phyloP scores from a whole-genome alignment of 2,888 invertebrate species.

The Zaprionus obscuricornis region DNA sequence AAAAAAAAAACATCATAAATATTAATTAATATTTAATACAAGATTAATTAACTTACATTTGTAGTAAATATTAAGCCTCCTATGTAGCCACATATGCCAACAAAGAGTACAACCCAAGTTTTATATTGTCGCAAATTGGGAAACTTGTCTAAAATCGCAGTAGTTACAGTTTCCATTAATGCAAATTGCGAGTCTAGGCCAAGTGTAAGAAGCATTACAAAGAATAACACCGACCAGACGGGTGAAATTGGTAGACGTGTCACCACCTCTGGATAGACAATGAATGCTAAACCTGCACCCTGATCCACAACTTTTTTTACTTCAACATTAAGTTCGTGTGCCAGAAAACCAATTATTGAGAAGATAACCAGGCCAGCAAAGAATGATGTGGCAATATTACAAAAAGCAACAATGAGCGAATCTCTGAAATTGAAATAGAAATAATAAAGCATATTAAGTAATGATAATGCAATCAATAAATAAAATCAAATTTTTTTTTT shows the following conservation, averaged over 20 bases:
- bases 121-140: slow-evolving; percentile 88
- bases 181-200: slow-evolving; percentile 91
- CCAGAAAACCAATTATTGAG: slow-evolving; percentile 91
- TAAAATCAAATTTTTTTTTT: too few species aligned
- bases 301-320: slow-evolving; percentile 90
- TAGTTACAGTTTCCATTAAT: slow-evolving; percentile 90
- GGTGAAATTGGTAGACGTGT: slow-evolving; percentile 91
- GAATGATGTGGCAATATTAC: slow-evolving; percentile 91
- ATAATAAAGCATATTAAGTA: not conserved
- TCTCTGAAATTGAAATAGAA: slow-evolving; percentile 85
- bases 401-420: slow-evolving; percentile 89
- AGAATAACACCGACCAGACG: slow-evolving; percentile 92
- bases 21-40: too few species aligned
- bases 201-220: slow-evolving; percentile 90
- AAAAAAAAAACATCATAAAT: slow-evolving; percentile 4
- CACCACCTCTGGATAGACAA: slow-evolving; percentile 93
- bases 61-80: slow-evolving; percentile 91
- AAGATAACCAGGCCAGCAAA: slow-evolving; percentile 92
- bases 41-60: slow-evolving; percentile 85
- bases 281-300: slow-evolving; percentile 91
- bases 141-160: slow-evolving; percentile 89
- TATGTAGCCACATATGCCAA: slow-evolving; percentile 88
- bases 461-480: not conserved
- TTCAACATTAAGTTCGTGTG: slow-evolving; percentile 88
- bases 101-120: slow-evolving; percentile 88